Evolutionary conservation across 2,888 invertebrate genomes (phyloP), one percentile per base, ranked within the genome.

Genomic region (Drosophila subsilvestris): DNA sequence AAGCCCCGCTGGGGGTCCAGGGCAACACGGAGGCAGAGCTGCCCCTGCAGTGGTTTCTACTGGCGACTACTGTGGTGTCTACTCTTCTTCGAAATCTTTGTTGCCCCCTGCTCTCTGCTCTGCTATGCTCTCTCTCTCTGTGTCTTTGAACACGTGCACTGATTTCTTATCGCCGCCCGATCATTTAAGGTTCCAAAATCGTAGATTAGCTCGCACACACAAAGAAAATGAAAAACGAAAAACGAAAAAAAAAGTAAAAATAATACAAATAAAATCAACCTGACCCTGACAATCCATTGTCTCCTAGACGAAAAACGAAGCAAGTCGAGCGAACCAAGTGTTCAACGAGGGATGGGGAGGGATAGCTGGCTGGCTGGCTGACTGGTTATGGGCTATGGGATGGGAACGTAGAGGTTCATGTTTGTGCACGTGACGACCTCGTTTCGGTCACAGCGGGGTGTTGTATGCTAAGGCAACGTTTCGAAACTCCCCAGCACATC

Each of bases 371-470:
- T 25, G 25, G 65, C 32, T 48, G 51, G 37, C 25, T 25, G 25
- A 59, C 32, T 48, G 47, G 51, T 14, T 25, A 32, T 32, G 32
- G 47, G 51, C 9, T 25, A 32, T 32, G 32, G 12, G 9, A 43
- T 25, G 32, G 20, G 48, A 72, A 74, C 73, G 59, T 74, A 69
- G 45, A 62, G 50, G 77, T 72, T 67, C 84, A 74, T 86, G 84
- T 86, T 86, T 80, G 69, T 84, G 79, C 85, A 85, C 84, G 86
- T 85, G 85, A 84, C 79, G 86, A 80, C 75, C 83, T 85, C 82
- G 80, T 86, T 85, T 75, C 62, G 48, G 63, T 74, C 85, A 29
- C 85, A 63, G 75, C 82, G 79, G 84, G 84, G 62, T 76, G 74
- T 65, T 70, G 58, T 75, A 67, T 67, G 63, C 43, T 60, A 20